phyloP scores from a whole-genome alignment of 2,797 vertebrate species.

The Enoplosus armatus region DNA sequence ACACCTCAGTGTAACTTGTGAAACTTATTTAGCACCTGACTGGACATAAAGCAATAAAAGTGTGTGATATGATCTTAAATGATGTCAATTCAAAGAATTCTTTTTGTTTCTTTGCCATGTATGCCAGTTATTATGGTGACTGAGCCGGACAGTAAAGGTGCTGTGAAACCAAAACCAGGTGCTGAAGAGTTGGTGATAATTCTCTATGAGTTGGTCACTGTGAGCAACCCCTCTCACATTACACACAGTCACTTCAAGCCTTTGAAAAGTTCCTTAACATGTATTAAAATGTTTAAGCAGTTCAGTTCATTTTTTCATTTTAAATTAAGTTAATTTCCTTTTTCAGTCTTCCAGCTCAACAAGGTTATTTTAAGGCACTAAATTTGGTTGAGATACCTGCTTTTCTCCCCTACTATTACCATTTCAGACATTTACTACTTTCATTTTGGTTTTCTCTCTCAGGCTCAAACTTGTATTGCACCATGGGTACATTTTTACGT shows the following conservation, averaged over 20 bases:
- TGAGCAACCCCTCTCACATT: too few relatives aligned
- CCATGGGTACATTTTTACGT: neutral
- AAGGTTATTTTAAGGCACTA: neutral
- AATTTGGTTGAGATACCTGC: neutral
- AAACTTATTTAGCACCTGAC: neutral
- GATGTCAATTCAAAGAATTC: too few relatives aligned
- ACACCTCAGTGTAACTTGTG: neutral
- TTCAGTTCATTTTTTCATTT: neutral
- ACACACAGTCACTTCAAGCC: too few relatives aligned
- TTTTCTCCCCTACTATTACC: neutral
- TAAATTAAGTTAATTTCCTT: neutral
- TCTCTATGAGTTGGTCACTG: too few relatives aligned
- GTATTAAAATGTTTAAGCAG: neutral
- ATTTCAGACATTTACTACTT: neutral
- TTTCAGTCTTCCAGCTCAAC: too few relatives aligned
- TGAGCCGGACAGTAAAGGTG: too few relatives aligned
- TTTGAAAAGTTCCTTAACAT: neutral
- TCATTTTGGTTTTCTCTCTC: neutral
- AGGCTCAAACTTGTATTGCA: neutral
- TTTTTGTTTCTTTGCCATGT: too few relatives aligned
- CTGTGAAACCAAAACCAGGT: too few relatives aligned
- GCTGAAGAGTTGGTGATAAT: too few relatives aligned
- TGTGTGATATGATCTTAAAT: neutral
- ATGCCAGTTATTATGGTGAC: too few relatives aligned
- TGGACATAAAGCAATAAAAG: neutral